phyloP scores from a whole-genome alignment of 2,113 vertebrate species.

The Sinocyclocheilus anophthalmus region DNA sequence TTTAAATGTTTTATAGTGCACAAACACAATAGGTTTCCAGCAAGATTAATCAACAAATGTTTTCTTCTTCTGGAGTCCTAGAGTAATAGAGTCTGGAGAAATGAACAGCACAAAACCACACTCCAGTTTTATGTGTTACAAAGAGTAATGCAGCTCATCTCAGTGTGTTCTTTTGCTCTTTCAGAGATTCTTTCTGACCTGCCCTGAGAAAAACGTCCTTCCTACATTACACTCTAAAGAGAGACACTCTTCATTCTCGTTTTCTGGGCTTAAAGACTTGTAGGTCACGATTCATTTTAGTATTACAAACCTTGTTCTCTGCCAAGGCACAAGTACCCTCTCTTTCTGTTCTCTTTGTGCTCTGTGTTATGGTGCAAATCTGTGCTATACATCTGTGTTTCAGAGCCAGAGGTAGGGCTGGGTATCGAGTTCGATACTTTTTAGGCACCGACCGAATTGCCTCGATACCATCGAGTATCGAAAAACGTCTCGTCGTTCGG shows the following conservation, averaged over 20 bases:
- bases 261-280: background rate
- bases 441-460: too few relatives aligned
- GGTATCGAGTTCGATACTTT: too few relatives aligned
- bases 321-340: background rate
- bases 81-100: background rate
- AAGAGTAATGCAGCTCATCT: constrained; percentile 6
- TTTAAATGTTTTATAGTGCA: background rate
- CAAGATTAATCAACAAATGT: too few relatives aligned
- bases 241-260: constrained; percentile 5
- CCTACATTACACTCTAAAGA: background rate
- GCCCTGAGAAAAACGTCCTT: constrained; percentile 19
- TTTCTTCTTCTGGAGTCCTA: background rate
- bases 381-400: background rate
- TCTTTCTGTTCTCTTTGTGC: background rate
- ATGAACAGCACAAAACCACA: background rate
- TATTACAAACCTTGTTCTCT: constrained; percentile 25
- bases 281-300: constrained; percentile 4
- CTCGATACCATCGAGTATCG: too few relatives aligned
- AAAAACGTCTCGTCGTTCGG: too few relatives aligned
- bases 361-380: background rate
- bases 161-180: background rate
- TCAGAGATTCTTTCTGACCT: constrained; percentile 21
- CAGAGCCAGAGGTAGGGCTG: background rate
- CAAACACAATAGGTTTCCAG: too few relatives aligned
- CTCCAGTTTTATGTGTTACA: background rate